These are phyloP conservation scores for Pachycephus smyrnensis DNA, from an alignment of 2,888 invertebrate genomes.

Conservation along the genomic window DNA sequence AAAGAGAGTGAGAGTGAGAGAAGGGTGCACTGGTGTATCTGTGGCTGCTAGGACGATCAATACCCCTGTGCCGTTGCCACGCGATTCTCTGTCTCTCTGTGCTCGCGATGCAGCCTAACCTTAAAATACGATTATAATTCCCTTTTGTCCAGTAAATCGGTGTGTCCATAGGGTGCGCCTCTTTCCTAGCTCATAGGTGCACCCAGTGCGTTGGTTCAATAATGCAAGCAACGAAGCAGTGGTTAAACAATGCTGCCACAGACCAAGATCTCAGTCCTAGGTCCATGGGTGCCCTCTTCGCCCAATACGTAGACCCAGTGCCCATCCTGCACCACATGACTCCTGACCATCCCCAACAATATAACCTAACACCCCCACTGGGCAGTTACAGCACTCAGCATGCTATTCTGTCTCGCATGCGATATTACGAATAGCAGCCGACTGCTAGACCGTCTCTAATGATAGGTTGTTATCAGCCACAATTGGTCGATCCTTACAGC, in stretches of 20 bases:
- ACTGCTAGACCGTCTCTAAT: constrained; percentile 7
- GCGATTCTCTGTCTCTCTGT: neutral
- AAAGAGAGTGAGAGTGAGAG: constrained; percentile 14
- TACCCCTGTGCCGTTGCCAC: neutral
- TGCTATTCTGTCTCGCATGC: constrained; percentile 35
- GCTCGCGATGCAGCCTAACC: constrained; percentile 16
- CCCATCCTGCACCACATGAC: neutral
- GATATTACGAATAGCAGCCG: constrained; percentile 29
- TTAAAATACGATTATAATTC: constrained; percentile 56
- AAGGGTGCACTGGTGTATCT: constrained; percentile 18
- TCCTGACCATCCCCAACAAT: neutral
- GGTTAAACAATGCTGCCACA: neutral
- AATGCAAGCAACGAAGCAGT: constrained; percentile 42
- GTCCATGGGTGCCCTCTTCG: neutral
- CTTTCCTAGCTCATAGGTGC: constrained; percentile 10
- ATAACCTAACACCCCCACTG: constrained; percentile 11
- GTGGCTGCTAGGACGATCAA: constrained; percentile 11
- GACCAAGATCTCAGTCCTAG: neutral
- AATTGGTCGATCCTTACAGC: constrained; percentile 31
- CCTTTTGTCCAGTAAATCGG: constrained; percentile 45
- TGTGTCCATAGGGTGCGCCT: constrained; percentile 24
- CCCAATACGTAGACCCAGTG: neutral
- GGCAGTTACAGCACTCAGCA: neutral
- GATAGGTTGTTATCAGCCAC: neutral
- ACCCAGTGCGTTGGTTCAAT: constrained; percentile 34